phyloP scores from a whole-genome alignment of 2,797 vertebrate species.

The Falco naumanni region DNA sequence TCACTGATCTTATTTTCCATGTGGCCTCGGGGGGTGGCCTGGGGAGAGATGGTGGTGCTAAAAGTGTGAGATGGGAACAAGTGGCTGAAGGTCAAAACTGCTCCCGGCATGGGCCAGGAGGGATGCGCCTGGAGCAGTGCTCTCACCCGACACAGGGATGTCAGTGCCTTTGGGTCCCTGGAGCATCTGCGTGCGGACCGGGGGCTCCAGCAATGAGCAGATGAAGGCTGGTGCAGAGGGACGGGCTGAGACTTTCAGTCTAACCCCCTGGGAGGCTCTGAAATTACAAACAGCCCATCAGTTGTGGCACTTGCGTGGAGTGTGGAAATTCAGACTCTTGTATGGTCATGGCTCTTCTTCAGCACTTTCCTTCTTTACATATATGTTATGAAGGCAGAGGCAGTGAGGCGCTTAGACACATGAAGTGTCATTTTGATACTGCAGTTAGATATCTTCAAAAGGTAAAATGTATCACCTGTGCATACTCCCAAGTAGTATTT shows the following conservation, averaged over 20 bases:
- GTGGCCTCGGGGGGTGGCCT: neutral
- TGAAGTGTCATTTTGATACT: neutral
- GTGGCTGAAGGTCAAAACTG: neutral
- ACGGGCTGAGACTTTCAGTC: neutral
- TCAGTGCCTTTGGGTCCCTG: neutral
- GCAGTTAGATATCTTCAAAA: neutral
- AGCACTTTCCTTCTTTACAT: neutral
- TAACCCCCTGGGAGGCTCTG: neutral
- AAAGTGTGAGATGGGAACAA: neutral
- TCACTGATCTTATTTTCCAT: neutral
- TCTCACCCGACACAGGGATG: neutral
- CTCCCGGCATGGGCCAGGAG: fast-evolving
- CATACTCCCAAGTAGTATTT: neutral
- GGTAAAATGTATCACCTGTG: neutral
- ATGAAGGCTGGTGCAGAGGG: neutral
- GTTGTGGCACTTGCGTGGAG: fast-evolving
- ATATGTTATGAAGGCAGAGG: neutral
- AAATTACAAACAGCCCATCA: neutral
- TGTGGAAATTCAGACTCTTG: neutral
- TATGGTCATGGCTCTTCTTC: neutral
- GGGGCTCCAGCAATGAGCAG: neutral
- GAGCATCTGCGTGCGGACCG: too few relatives aligned
- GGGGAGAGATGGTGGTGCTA: neutral
- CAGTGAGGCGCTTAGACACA: neutral
- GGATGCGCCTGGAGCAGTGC: fast-evolving